These are phyloP conservation scores for Drosophila arawakana DNA, from an alignment of 1,140 invertebrate species.

Conservation along the genomic window DNA sequence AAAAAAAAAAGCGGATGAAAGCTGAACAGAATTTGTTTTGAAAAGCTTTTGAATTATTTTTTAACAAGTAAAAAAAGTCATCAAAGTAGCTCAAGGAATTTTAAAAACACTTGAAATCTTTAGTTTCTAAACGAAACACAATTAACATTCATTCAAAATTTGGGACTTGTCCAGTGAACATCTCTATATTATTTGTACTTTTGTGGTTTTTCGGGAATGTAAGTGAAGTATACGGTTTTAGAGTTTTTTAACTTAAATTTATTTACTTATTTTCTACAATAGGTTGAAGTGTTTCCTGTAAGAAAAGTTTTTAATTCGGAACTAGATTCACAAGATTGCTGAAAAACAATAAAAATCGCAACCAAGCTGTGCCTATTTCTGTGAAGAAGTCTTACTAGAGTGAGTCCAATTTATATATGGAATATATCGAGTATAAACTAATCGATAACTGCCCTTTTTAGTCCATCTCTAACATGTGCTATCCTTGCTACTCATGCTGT, in stretches of 20 bases:
- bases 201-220: conserved; percentile 16
- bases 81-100: conserved; percentile 5
- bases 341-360: background rate
- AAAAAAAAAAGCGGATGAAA: background rate
- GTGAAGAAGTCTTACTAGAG: background rate
- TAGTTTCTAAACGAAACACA: background rate
- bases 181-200: conserved; percentile 11
- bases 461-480: conserved; percentile 7
- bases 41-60: too few relatives aligned
- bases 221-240: background rate
- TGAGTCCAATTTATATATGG: background rate
- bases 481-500: conserved; percentile 1
- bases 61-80: too few relatives aligned
- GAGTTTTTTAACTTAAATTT: background rate
- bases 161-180: conserved; percentile 7
- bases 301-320: background rate
- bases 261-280: background rate
- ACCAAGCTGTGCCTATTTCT: conserved; percentile 11
- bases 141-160: conserved; percentile 7
- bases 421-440: too few relatives aligned
- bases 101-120: background rate
- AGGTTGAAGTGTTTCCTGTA: conserved; percentile 19
- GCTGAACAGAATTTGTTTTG: background rate
- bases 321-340: background rate
- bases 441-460: background rate